phyloP scores from a whole-genome alignment of 2,797 vertebrate species.

The Euphonia xanthogaster region DNA sequence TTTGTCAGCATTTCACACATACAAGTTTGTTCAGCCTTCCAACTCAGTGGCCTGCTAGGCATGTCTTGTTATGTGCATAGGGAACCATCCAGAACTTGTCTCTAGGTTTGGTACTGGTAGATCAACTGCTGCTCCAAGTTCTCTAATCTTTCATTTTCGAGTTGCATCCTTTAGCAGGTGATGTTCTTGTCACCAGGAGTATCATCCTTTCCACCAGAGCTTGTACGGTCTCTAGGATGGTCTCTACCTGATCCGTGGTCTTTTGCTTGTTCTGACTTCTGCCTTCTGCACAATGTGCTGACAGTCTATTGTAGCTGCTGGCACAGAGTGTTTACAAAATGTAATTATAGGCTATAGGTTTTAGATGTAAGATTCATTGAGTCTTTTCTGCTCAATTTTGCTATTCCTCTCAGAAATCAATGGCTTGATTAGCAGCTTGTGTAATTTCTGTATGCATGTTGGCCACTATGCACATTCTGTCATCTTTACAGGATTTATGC shows the following conservation, averaged over 20 bases:
- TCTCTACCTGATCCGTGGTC: background rate
- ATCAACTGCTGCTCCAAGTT: background rate
- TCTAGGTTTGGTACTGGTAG: background rate
- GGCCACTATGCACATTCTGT: background rate
- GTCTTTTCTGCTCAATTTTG: background rate
- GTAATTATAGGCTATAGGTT: background rate
- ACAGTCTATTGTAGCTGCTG: background rate
- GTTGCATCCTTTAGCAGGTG: background rate
- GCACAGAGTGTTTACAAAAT: background rate
- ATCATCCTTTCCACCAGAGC: background rate
- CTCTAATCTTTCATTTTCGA: background rate
- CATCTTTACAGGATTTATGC: background rate
- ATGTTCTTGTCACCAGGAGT: background rate
- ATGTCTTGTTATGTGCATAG: background rate
- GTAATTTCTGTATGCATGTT: background rate
- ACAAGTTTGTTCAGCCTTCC: background rate
- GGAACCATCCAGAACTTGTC: background rate
- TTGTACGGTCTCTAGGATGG: background rate
- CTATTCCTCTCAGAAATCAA: background rate
- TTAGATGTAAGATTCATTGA: background rate
- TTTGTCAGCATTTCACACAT: background rate
- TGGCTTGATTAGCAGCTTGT: background rate
- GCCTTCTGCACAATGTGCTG: background rate
- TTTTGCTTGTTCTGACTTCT: background rate
- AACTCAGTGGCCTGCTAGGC: background rate